Evolutionary conservation across 2,888 invertebrate genomes (phyloP).

Genomic region (Ophion obscuratus): DNA sequence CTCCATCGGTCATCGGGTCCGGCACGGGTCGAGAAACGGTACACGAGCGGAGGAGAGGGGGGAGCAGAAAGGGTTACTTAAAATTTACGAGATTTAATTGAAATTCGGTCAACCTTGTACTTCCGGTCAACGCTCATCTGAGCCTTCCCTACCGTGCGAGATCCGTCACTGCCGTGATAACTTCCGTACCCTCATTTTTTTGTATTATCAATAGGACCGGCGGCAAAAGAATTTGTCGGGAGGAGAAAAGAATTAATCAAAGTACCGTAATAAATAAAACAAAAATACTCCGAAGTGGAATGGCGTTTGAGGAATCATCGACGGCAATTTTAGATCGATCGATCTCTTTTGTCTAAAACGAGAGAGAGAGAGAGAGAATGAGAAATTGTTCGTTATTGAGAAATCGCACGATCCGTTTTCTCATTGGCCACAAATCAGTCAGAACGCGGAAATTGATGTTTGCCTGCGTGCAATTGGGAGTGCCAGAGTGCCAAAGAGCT

Average conservation of each 20-base stretch:
- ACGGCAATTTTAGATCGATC: background rate
- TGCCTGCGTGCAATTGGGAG: conserved; percentile 66
- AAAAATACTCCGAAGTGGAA: background rate
- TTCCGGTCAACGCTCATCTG: conserved; percentile 45
- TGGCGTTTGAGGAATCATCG: background rate
- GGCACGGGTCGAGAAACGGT: too few species aligned
- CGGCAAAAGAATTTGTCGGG: conserved; percentile 4
- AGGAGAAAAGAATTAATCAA: background rate
- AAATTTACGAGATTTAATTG: conserved; percentile 50
- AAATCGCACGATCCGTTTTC: background rate
- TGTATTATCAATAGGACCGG: too few species aligned
- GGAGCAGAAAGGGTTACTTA: background rate
- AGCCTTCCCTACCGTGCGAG: conserved; percentile 1
- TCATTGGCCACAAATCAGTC: conserved; percentile 57
- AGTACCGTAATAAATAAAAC: background rate
- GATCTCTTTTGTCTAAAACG: background rate
- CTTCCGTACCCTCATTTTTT: too few species aligned
- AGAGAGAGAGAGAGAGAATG: background rate
- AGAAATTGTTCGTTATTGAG: conserved; percentile 1
- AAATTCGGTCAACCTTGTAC: conserved; percentile 30
- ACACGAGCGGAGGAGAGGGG: too few species aligned
- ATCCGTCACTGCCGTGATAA: background rate
- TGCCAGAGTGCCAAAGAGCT: conserved; percentile 43
- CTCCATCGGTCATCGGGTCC: background rate
- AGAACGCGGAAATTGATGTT: conserved; percentile 62